A percentile compares a stretch with the other conserved stretches of the same genome.
These are phyloP conservation scores for Ictalurus punctatus DNA, from an alignment of 2,113 vertebrate species.

Conservation along the genomic window DNA sequence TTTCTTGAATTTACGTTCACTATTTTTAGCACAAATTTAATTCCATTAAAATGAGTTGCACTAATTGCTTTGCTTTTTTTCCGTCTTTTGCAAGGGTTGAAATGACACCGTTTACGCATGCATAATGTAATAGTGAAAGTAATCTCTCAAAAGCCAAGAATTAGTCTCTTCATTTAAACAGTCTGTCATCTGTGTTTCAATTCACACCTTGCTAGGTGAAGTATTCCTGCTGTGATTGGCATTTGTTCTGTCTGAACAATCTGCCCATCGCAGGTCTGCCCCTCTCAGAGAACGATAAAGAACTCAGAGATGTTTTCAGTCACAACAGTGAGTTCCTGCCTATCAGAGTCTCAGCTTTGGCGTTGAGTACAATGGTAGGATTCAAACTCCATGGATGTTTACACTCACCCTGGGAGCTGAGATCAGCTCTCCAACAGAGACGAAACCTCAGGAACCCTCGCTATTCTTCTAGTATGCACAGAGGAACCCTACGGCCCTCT, in stretches of 20 bases:
- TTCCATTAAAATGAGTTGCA: not conserved
- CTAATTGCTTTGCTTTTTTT: not conserved
- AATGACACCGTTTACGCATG: slow-evolving; percentile 35
- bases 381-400: slow-evolving; percentile 49
- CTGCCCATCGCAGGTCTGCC: not conserved
- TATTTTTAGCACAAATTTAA: too few species aligned
- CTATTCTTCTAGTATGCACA: not conserved
- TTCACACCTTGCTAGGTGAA: slow-evolving; percentile 1
- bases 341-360: not conserved
- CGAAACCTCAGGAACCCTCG: slow-evolving; percentile 20
- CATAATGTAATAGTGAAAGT: slow-evolving; percentile 4
- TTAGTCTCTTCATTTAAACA: not conserved
- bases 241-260: not conserved
- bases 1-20: too few species aligned
- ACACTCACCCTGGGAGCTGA: slow-evolving; percentile 29
- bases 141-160: not conserved
- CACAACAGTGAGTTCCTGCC: slow-evolving; percentile 39
- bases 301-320: slow-evolving; percentile 34
- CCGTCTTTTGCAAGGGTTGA: not conserved
- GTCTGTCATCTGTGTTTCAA: not conserved
- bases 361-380: slow-evolving; percentile 43
- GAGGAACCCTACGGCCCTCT: not conserved
- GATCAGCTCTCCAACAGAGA: slow-evolving; percentile 24
- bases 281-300: not conserved
- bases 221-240: slow-evolving; percentile 4